Evolutionary conservation across 30 jellyfish, hydroid and myxozoan genomes (phyloP).

Genomic region (Aurelia aurita): DNA sequence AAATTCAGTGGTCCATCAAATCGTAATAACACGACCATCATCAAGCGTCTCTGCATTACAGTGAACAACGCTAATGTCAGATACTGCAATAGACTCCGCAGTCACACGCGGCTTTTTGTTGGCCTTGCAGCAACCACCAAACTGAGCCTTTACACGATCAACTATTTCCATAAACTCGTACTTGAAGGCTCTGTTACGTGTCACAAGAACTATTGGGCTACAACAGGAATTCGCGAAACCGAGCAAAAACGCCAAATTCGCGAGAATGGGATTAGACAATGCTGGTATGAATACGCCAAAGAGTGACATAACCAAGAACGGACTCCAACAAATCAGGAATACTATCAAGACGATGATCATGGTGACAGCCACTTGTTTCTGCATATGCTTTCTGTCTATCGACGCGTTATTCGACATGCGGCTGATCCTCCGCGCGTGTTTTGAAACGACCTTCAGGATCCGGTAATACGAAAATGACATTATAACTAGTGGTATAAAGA

Average conservation of each 20-base stretch:
- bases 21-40: no score
- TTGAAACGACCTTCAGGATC: constrained; percentile 55
- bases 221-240: constrained; percentile 83
- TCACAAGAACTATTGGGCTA: constrained; percentile 80
- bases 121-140: constrained; percentile 27
- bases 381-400: constrained; percentile 71
- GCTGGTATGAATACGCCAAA: constrained; percentile 71
- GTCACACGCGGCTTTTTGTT: background rate
- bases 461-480: constrained; percentile 71
- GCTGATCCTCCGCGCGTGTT: constrained; percentile 68
- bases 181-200: constrained; percentile 68
- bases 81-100: constrained; percentile 20
- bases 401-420: constrained; percentile 60
- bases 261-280: constrained; percentile 65
- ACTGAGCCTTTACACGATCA: background rate
- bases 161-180: constrained; percentile 52
- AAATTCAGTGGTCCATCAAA: no score
- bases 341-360: constrained; percentile 79
- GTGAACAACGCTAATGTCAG: constrained; percentile 39
- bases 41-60: background rate
- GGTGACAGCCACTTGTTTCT: constrained; percentile 67
- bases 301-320: constrained; percentile 78
- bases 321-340: constrained; percentile 81
- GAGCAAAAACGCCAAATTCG: constrained; percentile 69
- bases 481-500: constrained; percentile 65